These are phyloP conservation scores for Drosophila eugracilis DNA, from an alignment of 1,140 invertebrate genomes.

Conservation along the genomic window DNA sequence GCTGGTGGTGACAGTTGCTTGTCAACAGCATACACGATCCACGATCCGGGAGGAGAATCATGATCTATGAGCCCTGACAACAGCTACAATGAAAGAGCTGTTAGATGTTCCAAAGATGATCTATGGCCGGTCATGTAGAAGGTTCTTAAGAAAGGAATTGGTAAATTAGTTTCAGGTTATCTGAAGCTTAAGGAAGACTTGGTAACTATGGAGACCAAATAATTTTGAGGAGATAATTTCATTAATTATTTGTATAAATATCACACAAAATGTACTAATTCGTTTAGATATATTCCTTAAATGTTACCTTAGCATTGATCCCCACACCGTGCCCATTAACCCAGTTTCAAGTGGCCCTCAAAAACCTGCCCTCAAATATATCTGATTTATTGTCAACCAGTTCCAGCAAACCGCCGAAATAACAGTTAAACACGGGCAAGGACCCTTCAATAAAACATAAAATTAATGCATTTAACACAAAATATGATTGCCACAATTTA, in stretches of 20 bases:
- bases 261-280: too few relatives aligned
- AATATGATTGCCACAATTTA: slow-evolving; percentile 79
- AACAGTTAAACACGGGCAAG: slow-evolving; percentile 48
- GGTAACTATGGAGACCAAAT: neutral
- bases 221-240: too few relatives aligned
- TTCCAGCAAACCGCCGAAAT: slow-evolving; percentile 36
- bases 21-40: slow-evolving; percentile 69
- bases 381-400: slow-evolving; percentile 62
- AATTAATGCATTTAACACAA: slow-evolving; percentile 65
- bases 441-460: slow-evolving; percentile 44
- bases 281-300: neutral
- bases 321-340: slow-evolving; percentile 31
- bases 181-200: neutral
- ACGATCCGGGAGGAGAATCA: slow-evolving; percentile 24
- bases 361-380: slow-evolving; percentile 10
- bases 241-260: too few relatives aligned
- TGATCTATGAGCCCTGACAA: slow-evolving; percentile 53
- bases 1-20: slow-evolving; percentile 77
- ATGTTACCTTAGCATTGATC: too few relatives aligned
- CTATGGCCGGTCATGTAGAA: slow-evolving; percentile 13
- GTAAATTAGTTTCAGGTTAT: neutral
- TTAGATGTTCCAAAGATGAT: slow-evolving; percentile 50
- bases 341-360: slow-evolving; percentile 18
- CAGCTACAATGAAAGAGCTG: slow-evolving; percentile 42
- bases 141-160: neutral